Evolutionary conservation across 1,140 invertebrate species (phyloP).

Genomic region (Pteromalus puparum): DNA sequence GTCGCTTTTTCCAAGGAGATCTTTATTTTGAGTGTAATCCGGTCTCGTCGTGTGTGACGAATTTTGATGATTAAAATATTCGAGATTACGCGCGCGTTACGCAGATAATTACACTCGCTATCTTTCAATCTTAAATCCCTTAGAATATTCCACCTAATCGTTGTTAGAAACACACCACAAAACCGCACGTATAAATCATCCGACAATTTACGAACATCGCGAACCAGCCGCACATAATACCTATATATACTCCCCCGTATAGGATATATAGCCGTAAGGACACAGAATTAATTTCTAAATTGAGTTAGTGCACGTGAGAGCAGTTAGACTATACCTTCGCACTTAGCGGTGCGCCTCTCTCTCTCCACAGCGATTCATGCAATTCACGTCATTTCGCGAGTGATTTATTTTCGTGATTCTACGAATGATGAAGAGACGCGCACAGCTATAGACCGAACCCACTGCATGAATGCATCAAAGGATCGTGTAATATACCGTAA

Average conservation of each 20-base stretch:
- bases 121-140: no score
- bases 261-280: not conserved
- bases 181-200: not conserved
- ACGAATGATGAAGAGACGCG: not conserved
- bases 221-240: not conserved
- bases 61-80: no score
- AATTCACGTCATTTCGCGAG: constrained; percentile 16
- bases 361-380: not conserved
- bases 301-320: constrained; percentile 28
- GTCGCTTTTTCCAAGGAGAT: not conserved
- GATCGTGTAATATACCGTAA: not conserved
- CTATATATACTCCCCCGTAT: no score
- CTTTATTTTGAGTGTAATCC: not conserved
- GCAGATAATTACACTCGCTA: no score
- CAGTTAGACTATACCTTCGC: not conserved
- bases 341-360: not conserved
- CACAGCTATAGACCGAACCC: no score
- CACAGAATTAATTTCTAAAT: constrained; percentile 25
- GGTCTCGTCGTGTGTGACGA: no score
- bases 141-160: no score
- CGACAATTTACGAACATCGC: not conserved
- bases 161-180: not conserved
- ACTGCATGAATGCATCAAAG: no score
- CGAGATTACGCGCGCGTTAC: no score
- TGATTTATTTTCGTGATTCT: constrained; percentile 35